Base-by-base conservation (phyloP, 2,797 vertebrate genomes). In the Hyperoplus lanceolatus region DNA sequence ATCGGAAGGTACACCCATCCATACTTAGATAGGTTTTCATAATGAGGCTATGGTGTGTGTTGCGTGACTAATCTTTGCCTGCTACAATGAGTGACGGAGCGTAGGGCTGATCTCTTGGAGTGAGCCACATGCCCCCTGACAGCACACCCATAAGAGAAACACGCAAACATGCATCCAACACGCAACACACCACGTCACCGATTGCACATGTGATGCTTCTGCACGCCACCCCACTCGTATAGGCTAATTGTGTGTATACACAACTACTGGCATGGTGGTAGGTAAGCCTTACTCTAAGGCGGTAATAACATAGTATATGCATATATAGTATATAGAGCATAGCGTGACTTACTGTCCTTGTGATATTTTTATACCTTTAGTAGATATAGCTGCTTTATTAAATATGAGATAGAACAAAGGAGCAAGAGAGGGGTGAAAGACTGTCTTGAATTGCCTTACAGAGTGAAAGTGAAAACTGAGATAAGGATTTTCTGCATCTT, bases 101-200 rank as follows among this genome's bases (percentile, higher is more conserved):
- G 65, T 80, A 89, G 82, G 77, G 79, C 89, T 90, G 87, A 91
- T 91, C 90, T 92, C 86, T 88, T 74, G 68, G 86, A 91, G 86
- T 84, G 87, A 89, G 84, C 82, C 86, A 80, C 91, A 90, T 86
- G 87, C 83, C 86, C 83, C 75, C 88, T 79, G 90, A 91, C 90
- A 88, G 87, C 85, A 85, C 76, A 72, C 66, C 87, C 82, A 79
- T 64, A 88, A 75, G 78, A 90, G 86, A 75, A 90, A 89, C 91
- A 92, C 73, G 83, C 89, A 90, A 92, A 90, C 90, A 90, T 83
- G 87, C 71, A 61, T 89, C 53, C 63, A 56, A 91, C 90, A 90
- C 85, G 87, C 91, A 87, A 87, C 69, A 6, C 69, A 77, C 29
- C 70, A 68, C 83, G 45, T 89, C 86, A 81, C 51, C 75, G 14